Percentiles rank a stretch among this genome's conserved stretches.
Evolutionary conservation across 2,888 invertebrate genomes (phyloP).

Genomic region (Lasioglossum zephyrum): DNA sequence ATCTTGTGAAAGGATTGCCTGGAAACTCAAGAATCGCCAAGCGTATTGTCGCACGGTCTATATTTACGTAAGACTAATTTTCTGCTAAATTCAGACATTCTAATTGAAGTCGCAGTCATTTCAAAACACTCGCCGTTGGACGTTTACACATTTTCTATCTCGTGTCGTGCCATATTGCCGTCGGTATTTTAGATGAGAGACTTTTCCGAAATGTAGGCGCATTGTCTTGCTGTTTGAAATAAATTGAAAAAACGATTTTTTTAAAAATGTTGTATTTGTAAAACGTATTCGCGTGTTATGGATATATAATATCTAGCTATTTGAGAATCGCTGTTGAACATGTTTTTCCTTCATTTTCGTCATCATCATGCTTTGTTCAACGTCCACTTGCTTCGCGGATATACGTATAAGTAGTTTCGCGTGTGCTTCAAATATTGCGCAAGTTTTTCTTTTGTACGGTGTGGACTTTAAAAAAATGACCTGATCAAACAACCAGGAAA

Average conservation of each 20-base stretch:
- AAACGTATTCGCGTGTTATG: neutral
- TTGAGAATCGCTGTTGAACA: neutral
- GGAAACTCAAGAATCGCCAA: neutral
- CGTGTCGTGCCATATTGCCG: too few relatives aligned
- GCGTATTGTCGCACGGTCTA: neutral
- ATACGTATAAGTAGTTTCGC: neutral
- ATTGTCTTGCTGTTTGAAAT: neutral
- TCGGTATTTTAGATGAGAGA: neutral
- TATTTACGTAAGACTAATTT: slow-evolving; percentile 19
- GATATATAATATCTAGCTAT: neutral
- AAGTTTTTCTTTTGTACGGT: neutral
- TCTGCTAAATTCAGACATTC: slow-evolving; percentile 3
- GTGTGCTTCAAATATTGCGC: neutral
- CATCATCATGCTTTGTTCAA: neutral
- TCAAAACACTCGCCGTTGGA: neutral
- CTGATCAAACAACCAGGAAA: neutral
- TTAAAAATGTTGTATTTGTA: neutral
- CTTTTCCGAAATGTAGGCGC: neutral
- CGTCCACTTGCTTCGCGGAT: neutral
- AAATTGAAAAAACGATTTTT: neutral
- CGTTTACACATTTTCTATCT: neutral
- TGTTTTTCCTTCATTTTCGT: neutral
- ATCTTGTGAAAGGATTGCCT: neutral
- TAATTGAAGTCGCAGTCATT: neutral
- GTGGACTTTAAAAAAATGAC: neutral